A percentile compares a stretch with the other conserved stretches of the same genome.
Conservation (phyloP, 2,888 invertebrate species). For the Creontiades dilutus region DNA sequence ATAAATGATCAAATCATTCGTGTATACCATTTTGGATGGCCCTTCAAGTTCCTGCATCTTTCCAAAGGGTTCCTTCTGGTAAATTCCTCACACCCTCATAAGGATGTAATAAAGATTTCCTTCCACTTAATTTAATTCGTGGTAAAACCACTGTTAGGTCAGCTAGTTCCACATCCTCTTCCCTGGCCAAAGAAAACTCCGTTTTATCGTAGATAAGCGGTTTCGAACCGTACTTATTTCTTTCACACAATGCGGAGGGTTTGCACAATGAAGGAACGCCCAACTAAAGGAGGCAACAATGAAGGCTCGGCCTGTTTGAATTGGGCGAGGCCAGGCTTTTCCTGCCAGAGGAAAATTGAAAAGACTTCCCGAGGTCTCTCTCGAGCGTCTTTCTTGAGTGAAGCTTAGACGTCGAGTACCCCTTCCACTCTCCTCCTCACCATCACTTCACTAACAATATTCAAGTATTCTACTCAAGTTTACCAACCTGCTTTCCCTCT, state of each 20-base stretch:
- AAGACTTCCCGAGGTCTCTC: slow-evolving; percentile 15
- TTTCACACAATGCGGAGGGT: background rate
- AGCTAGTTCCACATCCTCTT: no score
- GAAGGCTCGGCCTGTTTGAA: background rate
- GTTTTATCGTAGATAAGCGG: slow-evolving; percentile 4
- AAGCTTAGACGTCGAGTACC: slow-evolving; percentile 19
- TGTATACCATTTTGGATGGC: no score
- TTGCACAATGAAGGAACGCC: slow-evolving; percentile 12
- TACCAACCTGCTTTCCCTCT: slow-evolving; percentile 29
- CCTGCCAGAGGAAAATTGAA: slow-evolving; percentile 11
- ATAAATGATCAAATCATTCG: no score
- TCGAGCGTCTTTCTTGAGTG: background rate
- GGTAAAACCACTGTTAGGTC: no score
- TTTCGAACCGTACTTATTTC: slow-evolving; percentile 11
- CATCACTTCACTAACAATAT: slow-evolving; percentile 57
- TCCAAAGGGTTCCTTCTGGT: no score
- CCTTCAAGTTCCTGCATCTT: no score
- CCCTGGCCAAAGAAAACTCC: background rate
- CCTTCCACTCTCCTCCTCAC: background rate
- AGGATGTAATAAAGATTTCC: no score
- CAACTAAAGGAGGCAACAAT: slow-evolving; percentile 15
- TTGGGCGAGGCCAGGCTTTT: slow-evolving; percentile 5
- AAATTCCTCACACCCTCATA: no score
- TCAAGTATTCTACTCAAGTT: slow-evolving; percentile 56
- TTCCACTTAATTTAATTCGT: no score